A percentile compares a stretch with the other conserved stretches of the same genome.
phyloP scores from a whole-genome alignment of 53 echinoderm and acorn worm genomes.

The Echinarachnius parma region DNA sequence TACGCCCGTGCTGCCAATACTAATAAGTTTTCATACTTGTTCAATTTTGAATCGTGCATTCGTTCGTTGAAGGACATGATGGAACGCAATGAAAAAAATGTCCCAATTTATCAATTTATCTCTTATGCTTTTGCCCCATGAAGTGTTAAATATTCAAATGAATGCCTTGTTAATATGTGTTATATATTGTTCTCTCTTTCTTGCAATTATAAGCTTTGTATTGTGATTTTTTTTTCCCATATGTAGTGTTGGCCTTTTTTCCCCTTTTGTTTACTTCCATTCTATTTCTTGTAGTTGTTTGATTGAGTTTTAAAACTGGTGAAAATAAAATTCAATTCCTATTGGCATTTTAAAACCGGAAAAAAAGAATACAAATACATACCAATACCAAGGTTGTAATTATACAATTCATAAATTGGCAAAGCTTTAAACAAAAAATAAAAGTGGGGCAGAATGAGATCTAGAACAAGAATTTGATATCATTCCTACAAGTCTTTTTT shows the following conservation, averaged over 20 bases:
- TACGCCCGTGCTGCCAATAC: too few relatives aligned
- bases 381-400: too few relatives aligned
- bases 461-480: too few relatives aligned
- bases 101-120: not conserved
- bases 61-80: too few relatives aligned
- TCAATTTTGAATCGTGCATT: too few relatives aligned
- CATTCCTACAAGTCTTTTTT: too few relatives aligned
- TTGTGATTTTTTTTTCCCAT: slow-evolving; percentile 43
- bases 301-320: slow-evolving; percentile 30
- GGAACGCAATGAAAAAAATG: too few relatives aligned
- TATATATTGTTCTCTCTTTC: slow-evolving; percentile 47
- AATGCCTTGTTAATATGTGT: slow-evolving; percentile 44
- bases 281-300: slow-evolving; percentile 48
- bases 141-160: not conserved
- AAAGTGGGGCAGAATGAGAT: too few relatives aligned
- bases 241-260: slow-evolving; percentile 42
- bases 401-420: too few relatives aligned
- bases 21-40: too few relatives aligned
- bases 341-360: slow-evolving; percentile 51
- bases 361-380: too few relatives aligned
- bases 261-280: slow-evolving; percentile 44
- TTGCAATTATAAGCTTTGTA: slow-evolving; percentile 52
- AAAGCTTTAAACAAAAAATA: too few relatives aligned
- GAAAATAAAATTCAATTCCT: slow-evolving; percentile 53
- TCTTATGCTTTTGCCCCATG: slow-evolving; percentile 28